Percentiles rank a stretch among this genome's conserved stretches.
Evolutionary conservation across 2,888 invertebrate genomes (phyloP).

Genomic region (Ophioninae sp.): DNA sequence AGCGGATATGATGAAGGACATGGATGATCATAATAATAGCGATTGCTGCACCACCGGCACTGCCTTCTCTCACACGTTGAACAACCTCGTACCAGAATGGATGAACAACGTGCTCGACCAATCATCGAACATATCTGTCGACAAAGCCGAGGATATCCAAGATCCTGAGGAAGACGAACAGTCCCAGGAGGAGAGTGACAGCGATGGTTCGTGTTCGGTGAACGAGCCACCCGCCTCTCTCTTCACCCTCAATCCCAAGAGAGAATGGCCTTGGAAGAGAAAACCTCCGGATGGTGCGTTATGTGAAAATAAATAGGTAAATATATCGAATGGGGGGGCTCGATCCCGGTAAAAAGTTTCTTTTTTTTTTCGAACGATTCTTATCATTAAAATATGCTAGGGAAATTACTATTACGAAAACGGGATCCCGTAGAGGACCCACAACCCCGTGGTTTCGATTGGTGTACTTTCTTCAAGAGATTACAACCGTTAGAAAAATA

Average conservation of each 20-base stretch:
- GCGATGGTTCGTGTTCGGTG: conserved; percentile 63
- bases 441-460: neutral
- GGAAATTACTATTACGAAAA: neutral
- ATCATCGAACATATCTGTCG: conserved; percentile 51
- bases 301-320: neutral
- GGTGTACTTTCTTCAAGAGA: neutral
- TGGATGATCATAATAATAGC: conserved; percentile 67
- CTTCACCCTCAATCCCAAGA: conserved; percentile 77
- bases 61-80: conserved; percentile 68
- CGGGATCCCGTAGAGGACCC: neutral
- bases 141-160: conserved; percentile 72
- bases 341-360: neutral
- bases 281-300: conserved; percentile 58
- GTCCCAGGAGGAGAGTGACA: conserved; percentile 69
- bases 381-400: neutral
- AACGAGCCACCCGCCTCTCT: conserved; percentile 74
- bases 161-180: conserved; percentile 77
- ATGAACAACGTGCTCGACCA: conserved; percentile 62
- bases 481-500: neutral
- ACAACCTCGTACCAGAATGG: conserved; percentile 73
- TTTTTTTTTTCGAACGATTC: neutral
- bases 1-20: conserved; percentile 71
- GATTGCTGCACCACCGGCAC: conserved; percentile 45
- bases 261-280: conserved; percentile 82
- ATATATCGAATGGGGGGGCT: neutral